Evolutionary conservation across 2,113 vertebrate species (phyloP).

Genomic region (Egretta garzetta): DNA sequence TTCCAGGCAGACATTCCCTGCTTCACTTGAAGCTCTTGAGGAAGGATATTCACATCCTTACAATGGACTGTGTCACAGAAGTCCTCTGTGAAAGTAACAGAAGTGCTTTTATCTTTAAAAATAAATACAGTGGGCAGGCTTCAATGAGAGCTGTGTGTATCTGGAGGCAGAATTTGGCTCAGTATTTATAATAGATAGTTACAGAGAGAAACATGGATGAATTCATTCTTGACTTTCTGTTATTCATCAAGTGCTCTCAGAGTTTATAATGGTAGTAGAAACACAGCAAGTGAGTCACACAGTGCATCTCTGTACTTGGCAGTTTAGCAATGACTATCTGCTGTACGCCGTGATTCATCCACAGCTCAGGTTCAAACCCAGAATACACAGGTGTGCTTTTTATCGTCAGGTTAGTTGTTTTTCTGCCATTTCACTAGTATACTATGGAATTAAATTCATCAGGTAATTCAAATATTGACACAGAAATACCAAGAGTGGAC

Average conservation of each 20-base stretch:
- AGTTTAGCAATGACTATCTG: neutral
- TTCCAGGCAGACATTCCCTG: neutral
- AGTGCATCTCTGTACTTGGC: constrained; percentile 14
- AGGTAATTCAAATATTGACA: neutral
- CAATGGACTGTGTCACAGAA: constrained; percentile 23
- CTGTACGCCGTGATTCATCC: neutral
- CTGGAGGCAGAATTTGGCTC: constrained; percentile 53
- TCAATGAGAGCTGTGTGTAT: constrained; percentile 29
- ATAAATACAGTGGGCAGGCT: constrained; percentile 50
- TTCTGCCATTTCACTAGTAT: neutral
- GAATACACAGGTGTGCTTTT: neutral
- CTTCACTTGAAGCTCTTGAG: constrained; percentile 1
- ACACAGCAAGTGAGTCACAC: constrained; percentile 30
- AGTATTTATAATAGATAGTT: constrained; percentile 40
- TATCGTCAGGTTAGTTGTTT: neutral
- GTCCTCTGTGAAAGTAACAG: constrained; percentile 44
- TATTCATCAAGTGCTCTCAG: constrained; percentile 46
- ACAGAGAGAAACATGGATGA: constrained; percentile 47
- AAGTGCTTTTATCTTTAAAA: constrained; percentile 65
- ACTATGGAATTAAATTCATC: neutral
- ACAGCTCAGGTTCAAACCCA: neutral
- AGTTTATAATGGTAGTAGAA: constrained; percentile 43
- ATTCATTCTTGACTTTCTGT: constrained; percentile 44
- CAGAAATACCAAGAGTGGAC: neutral
- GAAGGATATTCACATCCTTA: constrained; percentile 29